Evolutionary conservation across 2,113 vertebrate species (phyloP).

Genomic region (Callocephalon fimbriatum): DNA sequence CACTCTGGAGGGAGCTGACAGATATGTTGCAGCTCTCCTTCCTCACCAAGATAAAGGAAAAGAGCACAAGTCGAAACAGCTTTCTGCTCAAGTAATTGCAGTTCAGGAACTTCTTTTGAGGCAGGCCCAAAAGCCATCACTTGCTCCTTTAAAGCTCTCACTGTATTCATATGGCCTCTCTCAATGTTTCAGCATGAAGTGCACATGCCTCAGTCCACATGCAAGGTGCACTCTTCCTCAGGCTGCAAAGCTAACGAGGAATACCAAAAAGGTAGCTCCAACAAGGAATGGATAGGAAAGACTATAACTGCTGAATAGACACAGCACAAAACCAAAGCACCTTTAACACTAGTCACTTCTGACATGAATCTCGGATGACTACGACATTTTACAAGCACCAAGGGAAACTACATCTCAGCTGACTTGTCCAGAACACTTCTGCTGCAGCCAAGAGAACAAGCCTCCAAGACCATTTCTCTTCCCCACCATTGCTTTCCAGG

Average conservation of each 20-base stretch:
- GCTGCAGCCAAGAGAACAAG: not conserved
- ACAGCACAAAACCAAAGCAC: not conserved
- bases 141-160: not conserved
- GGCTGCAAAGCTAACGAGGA: not conserved
- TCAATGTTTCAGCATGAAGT: not conserved
- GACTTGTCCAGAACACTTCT: not conserved
- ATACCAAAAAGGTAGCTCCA: not conserved
- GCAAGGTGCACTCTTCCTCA: not conserved
- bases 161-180: not conserved
- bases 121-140: not conserved
- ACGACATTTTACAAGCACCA: not conserved
- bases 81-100: not conserved
- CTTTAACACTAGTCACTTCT: not conserved
- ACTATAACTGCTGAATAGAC: fast-evolving
- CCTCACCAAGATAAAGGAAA: not conserved
- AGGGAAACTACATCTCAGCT: not conserved
- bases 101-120: not conserved
- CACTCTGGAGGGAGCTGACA: fast-evolving
- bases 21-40: not conserved
- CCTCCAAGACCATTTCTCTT: not conserved
- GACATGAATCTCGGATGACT: not conserved
- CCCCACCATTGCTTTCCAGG: not conserved
- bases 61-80: not conserved
- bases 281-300: not conserved
- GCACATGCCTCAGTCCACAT: not conserved